Conservation (phyloP, 2,888 invertebrate species). For the Oscheius sp. region DNA sequence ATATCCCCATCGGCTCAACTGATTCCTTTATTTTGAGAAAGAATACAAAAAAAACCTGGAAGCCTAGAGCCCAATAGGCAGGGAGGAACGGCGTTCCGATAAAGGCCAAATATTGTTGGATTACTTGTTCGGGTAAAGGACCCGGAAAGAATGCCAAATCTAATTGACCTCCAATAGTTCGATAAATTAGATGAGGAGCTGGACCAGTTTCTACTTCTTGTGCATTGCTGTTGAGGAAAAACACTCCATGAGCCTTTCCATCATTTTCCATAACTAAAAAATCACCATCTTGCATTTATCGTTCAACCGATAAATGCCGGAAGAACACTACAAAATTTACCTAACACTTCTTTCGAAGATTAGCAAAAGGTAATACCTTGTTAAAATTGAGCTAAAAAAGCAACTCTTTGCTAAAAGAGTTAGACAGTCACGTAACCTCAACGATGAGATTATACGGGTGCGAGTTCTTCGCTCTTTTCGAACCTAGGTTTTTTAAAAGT, state of each 20-base stretch:
- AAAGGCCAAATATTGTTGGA: constrained; percentile 67
- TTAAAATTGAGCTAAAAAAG: background rate
- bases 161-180: constrained; percentile 73
- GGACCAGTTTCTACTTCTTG: constrained; percentile 65
- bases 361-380: too few species aligned
- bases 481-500: too few species aligned
- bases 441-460: too few species aligned
- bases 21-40: background rate
- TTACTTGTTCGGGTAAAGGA: constrained; percentile 69
- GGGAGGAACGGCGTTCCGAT: constrained; percentile 67
- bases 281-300: background rate
- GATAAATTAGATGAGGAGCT: constrained; percentile 77
- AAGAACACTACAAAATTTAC: background rate
- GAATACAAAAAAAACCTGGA: constrained; percentile 55
- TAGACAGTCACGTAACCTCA: too few species aligned
- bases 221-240: constrained; percentile 66
- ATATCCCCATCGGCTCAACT: constrained; percentile 63
- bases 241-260: constrained; percentile 66
- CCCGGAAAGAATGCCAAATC: constrained; percentile 71
- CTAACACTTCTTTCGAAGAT: too few species aligned
- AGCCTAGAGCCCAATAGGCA: constrained; percentile 70
- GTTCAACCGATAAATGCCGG: background rate
- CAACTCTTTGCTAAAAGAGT: background rate
- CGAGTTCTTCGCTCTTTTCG: too few species aligned
- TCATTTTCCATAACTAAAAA: constrained; percentile 52